Conservation (phyloP, 2,113 vertebrate species). For the Serinus canaria region DNA sequence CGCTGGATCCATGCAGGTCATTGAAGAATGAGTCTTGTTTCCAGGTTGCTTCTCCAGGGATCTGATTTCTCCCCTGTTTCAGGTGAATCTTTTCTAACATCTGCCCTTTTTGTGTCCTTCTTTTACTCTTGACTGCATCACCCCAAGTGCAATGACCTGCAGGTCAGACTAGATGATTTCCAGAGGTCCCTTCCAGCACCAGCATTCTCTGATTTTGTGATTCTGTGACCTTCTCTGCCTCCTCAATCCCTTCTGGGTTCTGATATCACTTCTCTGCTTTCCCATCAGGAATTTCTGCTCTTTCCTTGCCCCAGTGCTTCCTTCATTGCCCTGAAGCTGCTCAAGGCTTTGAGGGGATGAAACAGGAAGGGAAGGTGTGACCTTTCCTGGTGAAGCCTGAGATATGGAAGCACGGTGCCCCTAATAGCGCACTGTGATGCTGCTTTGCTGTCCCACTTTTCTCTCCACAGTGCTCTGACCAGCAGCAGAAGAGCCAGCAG, state of each 20-base stretch:
- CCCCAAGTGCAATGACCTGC: neutral
- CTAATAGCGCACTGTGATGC: neutral
- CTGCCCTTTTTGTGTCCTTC: neutral
- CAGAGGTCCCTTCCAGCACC: neutral
- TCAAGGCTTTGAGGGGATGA: neutral
- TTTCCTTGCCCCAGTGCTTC: neutral
- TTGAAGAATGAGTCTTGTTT: rapidly evolving
- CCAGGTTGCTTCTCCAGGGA: neutral
- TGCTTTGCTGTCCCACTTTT: neutral
- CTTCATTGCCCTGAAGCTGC: neutral
- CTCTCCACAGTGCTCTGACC: neutral
- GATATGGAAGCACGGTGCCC: neutral
- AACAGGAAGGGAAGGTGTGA: neutral
- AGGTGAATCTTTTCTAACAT: neutral
- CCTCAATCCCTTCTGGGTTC: neutral
- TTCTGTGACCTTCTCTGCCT: neutral
- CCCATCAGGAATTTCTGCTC: neutral
- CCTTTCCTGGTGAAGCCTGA: neutral
- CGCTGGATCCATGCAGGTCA: neutral
- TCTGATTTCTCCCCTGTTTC: neutral
- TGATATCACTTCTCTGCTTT: neutral
- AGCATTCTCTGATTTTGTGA: neutral
- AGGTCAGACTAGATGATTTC: neutral
- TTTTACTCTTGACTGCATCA: neutral
- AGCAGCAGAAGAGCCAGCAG: neutral